Evolutionary conservation across 2,797 vertebrate genomes (phyloP).

Genomic region (Sardinella longiceps): DNA sequence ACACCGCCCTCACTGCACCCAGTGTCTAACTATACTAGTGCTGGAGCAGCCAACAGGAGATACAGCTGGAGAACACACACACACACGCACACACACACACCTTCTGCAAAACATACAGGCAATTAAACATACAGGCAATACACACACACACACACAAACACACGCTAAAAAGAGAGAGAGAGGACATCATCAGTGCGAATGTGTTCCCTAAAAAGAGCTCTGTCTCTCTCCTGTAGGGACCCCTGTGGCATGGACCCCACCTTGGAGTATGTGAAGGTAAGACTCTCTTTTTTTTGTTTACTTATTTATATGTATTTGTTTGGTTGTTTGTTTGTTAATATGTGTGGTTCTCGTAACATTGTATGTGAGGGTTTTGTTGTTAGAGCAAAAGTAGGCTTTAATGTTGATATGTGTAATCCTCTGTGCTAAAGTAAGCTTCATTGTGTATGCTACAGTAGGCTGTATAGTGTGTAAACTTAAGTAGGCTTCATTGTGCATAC

Average conservation of each 20-base stretch:
- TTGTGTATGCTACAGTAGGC: too few species aligned
- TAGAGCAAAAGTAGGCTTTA: background rate
- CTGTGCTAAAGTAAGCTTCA: too few species aligned
- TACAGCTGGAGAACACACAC: background rate
- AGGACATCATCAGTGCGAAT: constrained; percentile 34
- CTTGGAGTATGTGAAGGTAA: constrained; percentile 88
- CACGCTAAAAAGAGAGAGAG: background rate
- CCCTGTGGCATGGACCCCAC: constrained; percentile 71
- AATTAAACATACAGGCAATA: constrained; percentile 20
- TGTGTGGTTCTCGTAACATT: background rate
- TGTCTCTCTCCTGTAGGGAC: constrained; percentile 73
- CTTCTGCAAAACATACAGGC: constrained; percentile 10
- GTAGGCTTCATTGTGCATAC: too few species aligned
- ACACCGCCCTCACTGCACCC: constrained; percentile 17
- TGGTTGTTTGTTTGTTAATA: background rate
- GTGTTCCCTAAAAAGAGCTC: constrained; percentile 57
- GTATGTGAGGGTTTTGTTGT: background rate
- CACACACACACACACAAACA: constrained; percentile 7
- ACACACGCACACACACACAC: background rate
- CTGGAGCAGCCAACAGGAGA: background rate
- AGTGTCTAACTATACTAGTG: background rate
- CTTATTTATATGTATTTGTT: constrained; percentile 6
- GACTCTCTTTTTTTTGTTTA: constrained; percentile 43
- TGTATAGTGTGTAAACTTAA: too few species aligned
- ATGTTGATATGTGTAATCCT: too few species aligned